Conservation (phyloP, 92 coral and sea anemone species). For the Paragorgia papillata region DNA sequence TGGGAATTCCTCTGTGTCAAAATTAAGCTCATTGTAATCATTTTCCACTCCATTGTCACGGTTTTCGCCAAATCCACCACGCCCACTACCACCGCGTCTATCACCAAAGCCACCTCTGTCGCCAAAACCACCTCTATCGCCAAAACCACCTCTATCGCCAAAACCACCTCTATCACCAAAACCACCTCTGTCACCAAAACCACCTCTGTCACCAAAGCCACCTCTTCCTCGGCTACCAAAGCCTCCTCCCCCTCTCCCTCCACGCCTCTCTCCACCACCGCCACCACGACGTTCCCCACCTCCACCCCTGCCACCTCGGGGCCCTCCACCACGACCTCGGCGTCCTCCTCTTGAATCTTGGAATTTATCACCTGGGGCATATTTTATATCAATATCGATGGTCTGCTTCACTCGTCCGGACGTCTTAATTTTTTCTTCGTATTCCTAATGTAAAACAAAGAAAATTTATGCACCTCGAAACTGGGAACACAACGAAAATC, state of each 20-base stretch:
- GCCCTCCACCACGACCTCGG: too few relatives aligned
- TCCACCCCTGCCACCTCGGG: conserved; percentile 26
- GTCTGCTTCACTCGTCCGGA: conserved; percentile 94
- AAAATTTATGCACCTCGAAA: too few relatives aligned
- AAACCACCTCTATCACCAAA: background rate
- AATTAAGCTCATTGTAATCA: conserved; percentile 63
- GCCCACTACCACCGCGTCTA: conserved; percentile 74
- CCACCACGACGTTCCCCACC: conserved; percentile 49
- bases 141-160: conserved; percentile 25
- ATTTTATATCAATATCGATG: conserved; percentile 76
- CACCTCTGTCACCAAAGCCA: conserved; percentile 30
- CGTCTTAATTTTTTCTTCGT: conserved; percentile 90
- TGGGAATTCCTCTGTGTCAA: conserved; percentile 85
- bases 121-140: conserved; percentile 61
- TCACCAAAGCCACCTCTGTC: conserved; percentile 75
- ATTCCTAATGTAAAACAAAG: conserved; percentile 58
- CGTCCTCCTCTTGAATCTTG: conserved; percentile 45
- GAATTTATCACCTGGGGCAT: conserved; percentile 60
- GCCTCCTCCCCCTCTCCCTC: conserved; percentile 69
- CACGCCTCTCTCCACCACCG: too few relatives aligned
- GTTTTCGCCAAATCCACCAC: conserved; percentile 65
- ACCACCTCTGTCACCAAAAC: background rate
- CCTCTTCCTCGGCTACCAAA: conserved; percentile 66
- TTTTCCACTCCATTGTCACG: conserved; percentile 42
- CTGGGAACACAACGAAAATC: too few relatives aligned